A percentile compares a stretch with the other conserved stretches of the same genome.
Conservation (phyloP, 2,113 vertebrate species). For the Argyrosomus japonicus region DNA sequence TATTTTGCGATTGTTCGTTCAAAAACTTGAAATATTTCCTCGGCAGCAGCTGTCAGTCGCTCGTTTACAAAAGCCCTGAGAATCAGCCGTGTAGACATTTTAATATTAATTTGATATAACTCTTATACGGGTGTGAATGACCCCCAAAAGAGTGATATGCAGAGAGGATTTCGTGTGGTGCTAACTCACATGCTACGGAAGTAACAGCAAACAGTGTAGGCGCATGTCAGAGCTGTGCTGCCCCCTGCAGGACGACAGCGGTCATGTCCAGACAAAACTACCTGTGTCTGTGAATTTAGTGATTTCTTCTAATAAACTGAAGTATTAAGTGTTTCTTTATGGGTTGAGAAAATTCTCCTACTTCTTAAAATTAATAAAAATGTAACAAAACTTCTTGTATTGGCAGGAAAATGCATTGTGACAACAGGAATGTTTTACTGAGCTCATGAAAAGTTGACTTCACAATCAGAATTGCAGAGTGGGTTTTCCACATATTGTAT, state of each 20-base stretch:
- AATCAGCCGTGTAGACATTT: slow-evolving; percentile 58
- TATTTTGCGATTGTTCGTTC: slow-evolving; percentile 66
- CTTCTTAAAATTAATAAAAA: no score
- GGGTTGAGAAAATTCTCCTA: not conserved
- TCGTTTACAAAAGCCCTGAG: slow-evolving; percentile 64
- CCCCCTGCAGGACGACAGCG: slow-evolving; percentile 40
- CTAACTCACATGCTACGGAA: slow-evolving; percentile 61
- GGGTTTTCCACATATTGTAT: no score
- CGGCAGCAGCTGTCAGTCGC: slow-evolving; percentile 59
- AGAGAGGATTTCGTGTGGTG: no score
- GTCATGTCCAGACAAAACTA: no score
- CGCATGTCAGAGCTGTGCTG: slow-evolving; percentile 2
- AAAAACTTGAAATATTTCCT: slow-evolving; percentile 72
- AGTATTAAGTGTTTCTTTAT: not conserved
- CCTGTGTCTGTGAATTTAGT: not conserved
- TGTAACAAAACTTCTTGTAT: no score
- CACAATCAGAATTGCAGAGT: no score
- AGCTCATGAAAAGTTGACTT: no score
- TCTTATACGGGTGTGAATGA: not conserved
- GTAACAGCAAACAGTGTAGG: not conserved
- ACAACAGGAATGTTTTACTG: no score
- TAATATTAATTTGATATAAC: slow-evolving; percentile 34
- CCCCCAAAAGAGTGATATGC: no score
- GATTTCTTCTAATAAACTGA: not conserved
- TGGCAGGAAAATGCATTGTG: no score